Conservation (phyloP, 2,113 vertebrate species). For the Jacana jacana region DNA sequence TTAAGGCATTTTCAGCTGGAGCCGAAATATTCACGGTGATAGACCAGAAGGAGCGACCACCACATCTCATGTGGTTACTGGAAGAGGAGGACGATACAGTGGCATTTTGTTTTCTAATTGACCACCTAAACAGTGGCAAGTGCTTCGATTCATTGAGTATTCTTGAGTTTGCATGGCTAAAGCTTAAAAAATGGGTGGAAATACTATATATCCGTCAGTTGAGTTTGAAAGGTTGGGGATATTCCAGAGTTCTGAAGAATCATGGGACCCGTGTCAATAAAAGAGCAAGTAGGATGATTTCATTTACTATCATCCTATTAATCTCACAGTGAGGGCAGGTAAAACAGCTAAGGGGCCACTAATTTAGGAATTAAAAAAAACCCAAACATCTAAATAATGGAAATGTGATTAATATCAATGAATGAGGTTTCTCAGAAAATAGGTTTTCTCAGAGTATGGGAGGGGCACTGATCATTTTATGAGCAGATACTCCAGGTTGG, state of each 20-base stretch:
- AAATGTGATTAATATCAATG: background rate
- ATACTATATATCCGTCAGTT: background rate
- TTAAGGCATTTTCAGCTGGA: background rate
- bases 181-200: background rate
- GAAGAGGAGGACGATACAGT: background rate
- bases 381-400: background rate
- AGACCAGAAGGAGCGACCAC: background rate
- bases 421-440: background rate
- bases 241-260: background rate
- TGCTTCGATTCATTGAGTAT: background rate
- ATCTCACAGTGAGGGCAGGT: background rate
- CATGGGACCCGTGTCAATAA: rapidly evolving
- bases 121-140: background rate
- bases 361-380: background rate
- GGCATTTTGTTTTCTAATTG: background rate
- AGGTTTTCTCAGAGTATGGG: background rate
- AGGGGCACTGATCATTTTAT: background rate
- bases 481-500: background rate
- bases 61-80: background rate
- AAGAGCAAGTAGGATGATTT: background rate
- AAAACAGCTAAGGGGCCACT: background rate
- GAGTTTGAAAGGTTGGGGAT: background rate
- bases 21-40: rapidly evolving
- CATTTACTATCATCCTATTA: rapidly evolving
- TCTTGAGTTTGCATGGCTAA: background rate